phyloP scores from a whole-genome alignment of 2,113 vertebrate genomes.

The Pavo muticus region DNA sequence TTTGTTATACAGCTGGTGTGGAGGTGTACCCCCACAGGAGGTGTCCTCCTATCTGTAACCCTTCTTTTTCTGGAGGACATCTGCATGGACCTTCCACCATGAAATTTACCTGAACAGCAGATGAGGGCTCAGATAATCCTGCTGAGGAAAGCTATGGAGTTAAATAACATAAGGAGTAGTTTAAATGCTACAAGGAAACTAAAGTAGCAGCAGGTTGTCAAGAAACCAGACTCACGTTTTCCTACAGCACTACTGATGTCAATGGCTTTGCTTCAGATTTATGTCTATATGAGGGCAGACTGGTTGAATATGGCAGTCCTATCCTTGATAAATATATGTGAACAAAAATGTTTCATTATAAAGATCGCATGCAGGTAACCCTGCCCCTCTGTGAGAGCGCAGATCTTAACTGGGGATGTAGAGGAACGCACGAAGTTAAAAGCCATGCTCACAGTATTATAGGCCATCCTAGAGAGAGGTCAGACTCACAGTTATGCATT shows the following conservation, averaged over 20 bases:
- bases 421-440: constrained; percentile 13
- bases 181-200: constrained; percentile 53
- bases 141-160: constrained; percentile 52
- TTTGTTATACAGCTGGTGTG: background rate
- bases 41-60: background rate
- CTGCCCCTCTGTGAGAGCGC: background rate
- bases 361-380: background rate
- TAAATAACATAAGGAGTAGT: constrained; percentile 36
- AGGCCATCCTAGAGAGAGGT: constrained; percentile 11
- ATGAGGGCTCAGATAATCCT: constrained; percentile 23
- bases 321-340: background rate
- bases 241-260: background rate
- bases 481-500: constrained; percentile 45
- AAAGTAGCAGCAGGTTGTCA: background rate
- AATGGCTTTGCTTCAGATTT: constrained; percentile 1
- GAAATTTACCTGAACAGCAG: background rate
- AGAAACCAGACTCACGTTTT: background rate
- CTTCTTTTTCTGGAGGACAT: background rate
- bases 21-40: background rate
- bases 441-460: background rate
- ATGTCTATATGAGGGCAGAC: background rate
- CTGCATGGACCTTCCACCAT: background rate
- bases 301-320: background rate
- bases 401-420: background rate
- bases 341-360: background rate